A percentile compares a stretch with the other conserved stretches of the same genome.
These are phyloP conservation scores for Parazoanthus swiftii DNA, from an alignment of 92 coral and sea anemone species.

Conservation along the genomic window DNA sequence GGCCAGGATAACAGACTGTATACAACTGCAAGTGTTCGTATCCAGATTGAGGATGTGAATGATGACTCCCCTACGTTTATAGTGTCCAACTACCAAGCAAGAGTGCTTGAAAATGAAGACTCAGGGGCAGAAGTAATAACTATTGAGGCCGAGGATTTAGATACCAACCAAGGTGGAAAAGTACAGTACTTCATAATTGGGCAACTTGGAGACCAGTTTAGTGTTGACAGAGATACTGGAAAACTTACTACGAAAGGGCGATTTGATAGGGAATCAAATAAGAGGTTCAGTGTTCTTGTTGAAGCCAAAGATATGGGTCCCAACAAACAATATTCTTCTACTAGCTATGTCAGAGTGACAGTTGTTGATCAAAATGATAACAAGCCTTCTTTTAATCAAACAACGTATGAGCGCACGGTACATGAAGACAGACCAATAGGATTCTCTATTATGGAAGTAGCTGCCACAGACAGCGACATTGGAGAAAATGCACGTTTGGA, in stretches of 20 bases:
- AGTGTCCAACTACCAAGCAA: constrained; percentile 76
- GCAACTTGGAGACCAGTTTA: constrained; percentile 18
- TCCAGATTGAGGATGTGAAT: constrained; percentile 68
- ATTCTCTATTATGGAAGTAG: constrained; percentile 50
- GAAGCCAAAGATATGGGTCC: constrained; percentile 71
- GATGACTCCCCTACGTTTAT: constrained; percentile 89
- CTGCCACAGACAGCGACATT: constrained; percentile 71
- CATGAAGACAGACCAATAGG: constrained; percentile 76
- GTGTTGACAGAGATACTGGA: constrained; percentile 48
- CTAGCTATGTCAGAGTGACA: constrained; percentile 51
- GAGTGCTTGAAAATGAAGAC: constrained; percentile 81
- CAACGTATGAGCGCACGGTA: constrained; percentile 52
- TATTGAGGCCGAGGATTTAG: constrained; percentile 84
- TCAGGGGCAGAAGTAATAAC: constrained; percentile 61
- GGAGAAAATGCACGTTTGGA: constrained; percentile 86
- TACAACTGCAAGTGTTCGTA: constrained; percentile 65
- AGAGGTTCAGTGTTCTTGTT: constrained; percentile 42
- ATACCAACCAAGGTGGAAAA: constrained; percentile 54
- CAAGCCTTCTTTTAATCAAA: constrained; percentile 68
- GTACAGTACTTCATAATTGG: constrained; percentile 49
- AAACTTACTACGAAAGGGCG: constrained; percentile 45
- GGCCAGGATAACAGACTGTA: constrained; percentile 50
- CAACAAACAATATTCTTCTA: constrained; percentile 29
- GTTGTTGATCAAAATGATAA: constrained; percentile 87
- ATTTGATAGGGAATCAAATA: constrained; percentile 76